Base-by-base conservation (phyloP, 2,113 vertebrate genomes). In the Malaclemys terrapin region DNA sequence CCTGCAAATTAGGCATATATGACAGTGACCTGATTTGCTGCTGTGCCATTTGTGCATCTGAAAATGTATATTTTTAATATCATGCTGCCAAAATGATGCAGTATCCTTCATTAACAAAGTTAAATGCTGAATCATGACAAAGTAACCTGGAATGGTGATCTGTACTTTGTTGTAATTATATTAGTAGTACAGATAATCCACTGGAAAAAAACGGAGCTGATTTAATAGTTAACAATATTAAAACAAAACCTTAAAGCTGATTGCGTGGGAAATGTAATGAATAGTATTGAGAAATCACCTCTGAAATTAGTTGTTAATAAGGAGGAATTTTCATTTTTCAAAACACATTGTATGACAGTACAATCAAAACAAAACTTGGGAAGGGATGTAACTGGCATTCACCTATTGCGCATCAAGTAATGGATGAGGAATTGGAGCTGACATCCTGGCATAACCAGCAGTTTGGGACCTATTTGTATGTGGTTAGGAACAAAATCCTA, bases 381-480 rank as follows among this genome's bases (percentile, higher is more conserved):
- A 76, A 16, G 27, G 14, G 87, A 90, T 17, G 3, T 95, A 91
- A 82, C 57, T 94, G 88, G 89, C 81, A 4, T 82, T 95, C 90
- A 93, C 2, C 11, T 91, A 62, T 57, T 82, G 95, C 95, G 81
- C 92, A 94, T 93, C 94, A 90, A 97, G 94, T 97, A 97, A 98
- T 93, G 94, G 95, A 95, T 89, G 83, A 93, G 92, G 91, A 97
- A 97, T 96, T 90, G 49, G 89, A 94, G 91, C 90, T 98, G 98
- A 98, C 97, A 97, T 98, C 96, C 97, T n/a, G 80, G 96, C 91
- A 90, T 80, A 96, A 96, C 82, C 93, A 94, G 94, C 85, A 96
- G 96, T 93, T 92, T 93, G 94, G 95, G 96, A 95, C 94, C 87
- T 82, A 95, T 98, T 96, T 96, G 96, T 93, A 96, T 97, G 96